Conservation (phyloP, 2,888 invertebrate genomes). For the Apeira syringaria region DNA sequence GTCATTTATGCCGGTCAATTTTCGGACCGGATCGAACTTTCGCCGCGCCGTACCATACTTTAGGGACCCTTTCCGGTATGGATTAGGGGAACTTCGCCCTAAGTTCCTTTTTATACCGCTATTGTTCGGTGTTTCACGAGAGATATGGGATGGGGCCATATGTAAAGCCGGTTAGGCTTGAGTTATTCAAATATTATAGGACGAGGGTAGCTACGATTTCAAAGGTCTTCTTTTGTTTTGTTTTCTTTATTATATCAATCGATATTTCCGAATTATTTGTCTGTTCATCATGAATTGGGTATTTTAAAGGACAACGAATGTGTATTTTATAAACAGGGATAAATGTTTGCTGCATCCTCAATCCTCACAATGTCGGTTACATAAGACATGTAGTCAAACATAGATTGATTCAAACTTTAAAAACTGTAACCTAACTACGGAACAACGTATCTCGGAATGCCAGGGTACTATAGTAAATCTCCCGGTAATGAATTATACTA, state of each 20-base stretch:
- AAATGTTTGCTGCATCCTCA: no score
- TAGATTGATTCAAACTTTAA: no score
- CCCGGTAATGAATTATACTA: no score
- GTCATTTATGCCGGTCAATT: conserved; percentile 61
- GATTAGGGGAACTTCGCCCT: conserved; percentile 33
- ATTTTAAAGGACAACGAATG: no score
- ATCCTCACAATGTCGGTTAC: no score
- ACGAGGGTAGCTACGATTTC: background rate
- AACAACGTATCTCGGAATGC: no score
- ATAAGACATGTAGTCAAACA: no score
- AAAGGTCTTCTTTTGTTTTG: conserved; percentile 9
- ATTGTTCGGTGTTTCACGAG: conserved; percentile 24
- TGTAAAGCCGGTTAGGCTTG: conserved; percentile 4
- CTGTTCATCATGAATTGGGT: no score
- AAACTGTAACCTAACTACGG: no score
- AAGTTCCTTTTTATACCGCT: conserved; percentile 34
- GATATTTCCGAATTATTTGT: no score
- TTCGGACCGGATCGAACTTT: conserved; percentile 54
- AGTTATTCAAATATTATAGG: conserved; percentile 26
- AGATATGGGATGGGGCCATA: conserved; percentile 26
- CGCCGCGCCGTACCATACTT: conserved; percentile 32
- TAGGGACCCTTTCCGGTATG: conserved; percentile 30
- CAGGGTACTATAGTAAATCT: no score
- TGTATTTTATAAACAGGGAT: no score
- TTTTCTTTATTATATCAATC: background rate